Percentiles rank a stretch among this genome's conserved stretches.
phyloP scores from a whole-genome alignment of 37 sponge, comb jelly and placozoan genomes.

The Bolinopsis microptera region DNA sequence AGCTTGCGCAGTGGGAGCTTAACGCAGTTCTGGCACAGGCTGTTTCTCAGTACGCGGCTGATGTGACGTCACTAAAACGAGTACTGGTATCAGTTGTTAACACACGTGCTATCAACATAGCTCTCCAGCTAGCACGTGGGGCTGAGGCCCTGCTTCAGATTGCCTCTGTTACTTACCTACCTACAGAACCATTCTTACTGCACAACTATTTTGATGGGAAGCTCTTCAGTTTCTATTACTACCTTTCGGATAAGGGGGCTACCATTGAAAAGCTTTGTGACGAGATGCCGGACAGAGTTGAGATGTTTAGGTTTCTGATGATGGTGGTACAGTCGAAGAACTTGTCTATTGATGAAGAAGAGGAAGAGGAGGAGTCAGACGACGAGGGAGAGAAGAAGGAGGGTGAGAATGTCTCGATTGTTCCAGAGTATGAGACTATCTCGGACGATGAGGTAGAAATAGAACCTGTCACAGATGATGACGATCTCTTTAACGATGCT shows the following conservation, averaged over 20 bases:
- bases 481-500: neutral
- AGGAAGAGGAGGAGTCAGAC: neutral
- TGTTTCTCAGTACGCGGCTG: constrained; percentile 28
- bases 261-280: constrained; percentile 55
- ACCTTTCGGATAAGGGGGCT: neutral
- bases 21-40: constrained; percentile 42
- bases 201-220: constrained; percentile 31
- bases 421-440: constrained; percentile 1
- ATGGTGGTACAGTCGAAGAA: constrained; percentile 29
- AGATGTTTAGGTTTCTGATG: constrained; percentile 46
- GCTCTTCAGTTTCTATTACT: constrained; percentile 62
- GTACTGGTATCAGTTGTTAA: constrained; percentile 44
- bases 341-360: constrained; percentile 16
- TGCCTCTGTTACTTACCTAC: neutral
- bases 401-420: neutral
- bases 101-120: constrained; percentile 2
- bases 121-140: neutral
- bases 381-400: neutral
- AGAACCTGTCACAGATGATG: constrained; percentile 55
- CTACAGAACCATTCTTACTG: constrained; percentile 8
- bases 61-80: neutral
- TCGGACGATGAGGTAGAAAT: constrained; percentile 29
- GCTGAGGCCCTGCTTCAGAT: constrained; percentile 39
- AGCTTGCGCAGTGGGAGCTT: constrained; percentile 25
- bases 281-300: constrained; percentile 12